Percentiles rank a stretch among this genome's conserved stretches.
phyloP scores from a whole-genome alignment of 2,888 invertebrate species.

The Baronia brevicornis region DNA sequence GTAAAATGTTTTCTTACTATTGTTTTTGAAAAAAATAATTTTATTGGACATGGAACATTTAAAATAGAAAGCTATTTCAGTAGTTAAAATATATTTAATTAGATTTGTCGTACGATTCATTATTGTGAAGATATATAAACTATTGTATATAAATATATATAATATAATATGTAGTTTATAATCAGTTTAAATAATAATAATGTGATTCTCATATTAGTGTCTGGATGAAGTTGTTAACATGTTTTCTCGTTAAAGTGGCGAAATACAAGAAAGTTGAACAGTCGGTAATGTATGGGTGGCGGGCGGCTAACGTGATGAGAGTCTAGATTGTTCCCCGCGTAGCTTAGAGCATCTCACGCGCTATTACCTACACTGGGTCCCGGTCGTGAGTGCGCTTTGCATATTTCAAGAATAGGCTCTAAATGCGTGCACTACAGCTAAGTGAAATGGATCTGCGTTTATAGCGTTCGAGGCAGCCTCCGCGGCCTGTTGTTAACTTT shows the following conservation, averaged over 20 bases:
- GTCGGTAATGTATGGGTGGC: constrained; percentile 35
- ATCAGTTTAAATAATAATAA: constrained; percentile 26
- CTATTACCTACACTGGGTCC: constrained; percentile 47
- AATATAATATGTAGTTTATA: no score
- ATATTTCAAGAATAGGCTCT: constrained; percentile 64
- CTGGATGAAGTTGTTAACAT: constrained; percentile 9
- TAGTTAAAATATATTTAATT: no score
- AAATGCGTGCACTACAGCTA: constrained; percentile 59
- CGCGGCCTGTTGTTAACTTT: constrained; percentile 23
- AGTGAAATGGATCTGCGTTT: constrained; percentile 63
- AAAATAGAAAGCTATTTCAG: no score
- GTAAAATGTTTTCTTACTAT: no score
- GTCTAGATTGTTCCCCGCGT: constrained; percentile 34
- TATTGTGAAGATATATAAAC: no score
- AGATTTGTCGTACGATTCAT: no score
- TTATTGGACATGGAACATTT: no score
- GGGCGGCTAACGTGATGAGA: constrained; percentile 32
- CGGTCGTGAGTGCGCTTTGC: constrained; percentile 69
- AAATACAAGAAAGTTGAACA: constrained; percentile 31
- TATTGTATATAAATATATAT: no score
- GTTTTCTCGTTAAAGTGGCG: constrained; percentile 22
- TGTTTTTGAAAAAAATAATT: no score
- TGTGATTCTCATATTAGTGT: constrained; percentile 22
- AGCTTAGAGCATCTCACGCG: constrained; percentile 59
- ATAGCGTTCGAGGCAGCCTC: constrained; percentile 44